These are phyloP conservation scores for Coregonus ussuriensis DNA, from an alignment of 2,797 vertebrate genomes.

Conservation along the genomic window DNA sequence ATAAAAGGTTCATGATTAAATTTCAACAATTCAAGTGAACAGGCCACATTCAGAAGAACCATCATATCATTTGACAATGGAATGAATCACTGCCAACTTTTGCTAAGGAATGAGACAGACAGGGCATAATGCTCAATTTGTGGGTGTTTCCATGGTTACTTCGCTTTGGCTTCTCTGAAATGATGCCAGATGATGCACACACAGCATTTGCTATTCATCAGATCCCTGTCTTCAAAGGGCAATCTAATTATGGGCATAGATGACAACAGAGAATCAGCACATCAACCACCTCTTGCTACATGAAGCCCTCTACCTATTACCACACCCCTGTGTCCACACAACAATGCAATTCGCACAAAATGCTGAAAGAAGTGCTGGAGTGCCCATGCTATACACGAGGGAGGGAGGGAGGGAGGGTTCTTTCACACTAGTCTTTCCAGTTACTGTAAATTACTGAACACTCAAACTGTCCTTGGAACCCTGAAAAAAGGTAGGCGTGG, in stretches of 20 bases:
- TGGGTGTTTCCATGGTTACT: conserved; percentile 39
- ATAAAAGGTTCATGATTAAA: background rate
- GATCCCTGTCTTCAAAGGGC: conserved; percentile 18
- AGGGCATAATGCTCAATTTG: conserved; percentile 2
- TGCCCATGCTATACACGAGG: background rate
- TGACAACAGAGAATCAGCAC: conserved; percentile 4
- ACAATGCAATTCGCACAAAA: background rate
- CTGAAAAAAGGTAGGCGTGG: background rate
- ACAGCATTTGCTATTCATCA: conserved; percentile 17
- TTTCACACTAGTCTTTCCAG: background rate
- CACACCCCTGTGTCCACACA: background rate
- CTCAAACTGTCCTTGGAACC: background rate
- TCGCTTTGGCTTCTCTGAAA: conserved; percentile 20
- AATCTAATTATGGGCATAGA: conserved; percentile 11
- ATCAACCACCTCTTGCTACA: conserved; percentile 1
- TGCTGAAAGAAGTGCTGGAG: background rate
- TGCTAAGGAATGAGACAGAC: conserved; percentile 13
- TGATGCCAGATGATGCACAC: conserved; percentile 1
- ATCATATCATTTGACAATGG: background rate
- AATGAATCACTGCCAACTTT: background rate
- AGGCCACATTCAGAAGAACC: conserved; percentile 4
- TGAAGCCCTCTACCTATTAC: background rate
- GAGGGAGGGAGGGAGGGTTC: background rate
- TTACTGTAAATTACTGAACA: background rate
- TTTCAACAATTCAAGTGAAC: background rate